Percentiles rank a stretch among this genome's conserved stretches.
phyloP scores from a whole-genome alignment of 1,140 invertebrate genomes.

The Euborellia annulipes region DNA sequence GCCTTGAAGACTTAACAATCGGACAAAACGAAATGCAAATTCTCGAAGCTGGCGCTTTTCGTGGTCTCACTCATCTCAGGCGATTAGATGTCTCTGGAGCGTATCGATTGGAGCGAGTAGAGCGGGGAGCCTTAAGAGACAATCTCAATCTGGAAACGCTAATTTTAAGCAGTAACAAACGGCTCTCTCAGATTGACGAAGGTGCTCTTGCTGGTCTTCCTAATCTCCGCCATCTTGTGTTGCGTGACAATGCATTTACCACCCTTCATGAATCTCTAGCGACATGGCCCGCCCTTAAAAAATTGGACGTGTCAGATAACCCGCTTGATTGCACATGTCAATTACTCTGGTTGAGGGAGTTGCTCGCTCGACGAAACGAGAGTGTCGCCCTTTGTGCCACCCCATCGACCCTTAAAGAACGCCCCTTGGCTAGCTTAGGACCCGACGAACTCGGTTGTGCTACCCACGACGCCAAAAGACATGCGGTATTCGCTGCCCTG shows the following conservation, averaged over 20 bases:
- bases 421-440: slow-evolving; percentile 45
- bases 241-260: slow-evolving; percentile 62
- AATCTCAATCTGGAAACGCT: slow-evolving; percentile 68
- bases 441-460: slow-evolving; percentile 66
- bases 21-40: slow-evolving; percentile 64
- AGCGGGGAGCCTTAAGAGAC: slow-evolving; percentile 56
- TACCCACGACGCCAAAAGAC: slow-evolving; percentile 52
- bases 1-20: slow-evolving; percentile 61
- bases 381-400: slow-evolving; percentile 56
- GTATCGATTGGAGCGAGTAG: slow-evolving; percentile 45
- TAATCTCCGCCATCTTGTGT: slow-evolving; percentile 52
- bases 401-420: slow-evolving; percentile 50
- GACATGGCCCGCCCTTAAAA: slow-evolving; percentile 58
- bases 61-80: slow-evolving; percentile 55
- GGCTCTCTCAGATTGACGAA: slow-evolving; percentile 49
- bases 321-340: slow-evolving; percentile 67
- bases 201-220: slow-evolving; percentile 58
- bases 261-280: slow-evolving; percentile 57
- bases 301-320: slow-evolving; percentile 65
- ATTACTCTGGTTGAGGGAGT: slow-evolving; percentile 59
- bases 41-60: slow-evolving; percentile 52
- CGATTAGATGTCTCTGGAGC: slow-evolving; percentile 61
- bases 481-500: slow-evolving; percentile 57
- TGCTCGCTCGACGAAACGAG: slow-evolving; percentile 50
- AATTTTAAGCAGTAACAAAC: slow-evolving; percentile 58